Evolutionary conservation across 2,113 vertebrate species (phyloP).

Genomic region (Tringa solitaria): DNA sequence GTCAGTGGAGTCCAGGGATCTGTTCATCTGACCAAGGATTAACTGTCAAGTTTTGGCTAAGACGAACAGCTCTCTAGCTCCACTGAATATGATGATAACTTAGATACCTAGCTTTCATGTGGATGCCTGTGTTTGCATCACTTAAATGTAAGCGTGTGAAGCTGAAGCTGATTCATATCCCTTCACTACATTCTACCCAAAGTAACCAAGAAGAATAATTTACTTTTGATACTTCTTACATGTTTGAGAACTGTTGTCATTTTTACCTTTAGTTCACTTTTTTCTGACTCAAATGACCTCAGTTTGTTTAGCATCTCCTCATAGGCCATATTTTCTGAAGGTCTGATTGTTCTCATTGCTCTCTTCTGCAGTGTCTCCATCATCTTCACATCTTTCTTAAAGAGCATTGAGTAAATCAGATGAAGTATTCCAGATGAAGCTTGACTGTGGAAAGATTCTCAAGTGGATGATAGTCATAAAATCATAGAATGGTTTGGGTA

Average conservation of each 20-base stretch:
- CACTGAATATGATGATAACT: background rate
- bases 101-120: background rate
- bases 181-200: background rate
- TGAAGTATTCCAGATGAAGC: background rate
- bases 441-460: background rate
- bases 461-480: background rate
- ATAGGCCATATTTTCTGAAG: background rate
- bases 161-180: background rate
- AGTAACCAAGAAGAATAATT: background rate
- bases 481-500: background rate
- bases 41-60: background rate
- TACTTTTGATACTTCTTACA: background rate
- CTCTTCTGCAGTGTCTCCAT: background rate
- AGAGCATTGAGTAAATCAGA: background rate
- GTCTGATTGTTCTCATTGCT: background rate
- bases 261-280: background rate
- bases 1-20: background rate
- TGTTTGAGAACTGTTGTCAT: background rate
- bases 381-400: background rate
- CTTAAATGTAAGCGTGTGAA: background rate
- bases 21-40: background rate
- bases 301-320: background rate
- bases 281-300: background rate
- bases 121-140: background rate
- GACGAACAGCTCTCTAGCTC: background rate